Percentiles rank a stretch among this genome's conserved stretches.
Evolutionary conservation across 2,888 invertebrate genomes (phyloP).

Genomic region (Omphaloscelis lunosa): DNA sequence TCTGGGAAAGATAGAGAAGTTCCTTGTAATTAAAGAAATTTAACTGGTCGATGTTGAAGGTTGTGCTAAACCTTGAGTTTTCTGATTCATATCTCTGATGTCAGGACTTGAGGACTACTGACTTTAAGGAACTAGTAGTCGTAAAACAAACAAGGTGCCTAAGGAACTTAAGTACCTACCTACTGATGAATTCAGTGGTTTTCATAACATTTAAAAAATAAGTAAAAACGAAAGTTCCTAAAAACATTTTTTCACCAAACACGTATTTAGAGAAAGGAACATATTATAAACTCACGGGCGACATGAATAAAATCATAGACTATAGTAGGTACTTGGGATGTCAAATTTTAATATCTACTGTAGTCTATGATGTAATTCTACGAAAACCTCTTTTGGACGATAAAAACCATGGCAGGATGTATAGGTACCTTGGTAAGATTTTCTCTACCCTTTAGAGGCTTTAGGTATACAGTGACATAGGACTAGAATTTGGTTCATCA

Average conservation of each 20-base stretch:
- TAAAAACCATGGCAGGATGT: neutral
- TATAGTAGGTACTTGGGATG: neutral
- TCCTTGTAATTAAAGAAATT: neutral
- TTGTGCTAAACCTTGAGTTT: no score
- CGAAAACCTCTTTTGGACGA: neutral
- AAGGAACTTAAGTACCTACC: neutral
- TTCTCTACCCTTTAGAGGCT: neutral
- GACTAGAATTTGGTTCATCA: neutral
- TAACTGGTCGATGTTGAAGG: neutral
- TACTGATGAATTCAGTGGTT: neutral
- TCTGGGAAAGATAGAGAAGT: conserved; percentile 72
- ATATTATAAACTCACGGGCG: no score
- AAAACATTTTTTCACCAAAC: neutral
- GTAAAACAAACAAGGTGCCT: neutral
- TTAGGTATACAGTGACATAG: neutral
- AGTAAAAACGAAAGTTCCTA: neutral
- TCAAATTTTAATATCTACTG: neutral
- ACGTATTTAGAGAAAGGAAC: neutral
- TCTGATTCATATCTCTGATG: neutral
- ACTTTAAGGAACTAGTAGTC: neutral
- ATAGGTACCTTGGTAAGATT: neutral
- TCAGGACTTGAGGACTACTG: no score
- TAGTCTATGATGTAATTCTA: neutral
- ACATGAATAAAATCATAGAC: neutral
- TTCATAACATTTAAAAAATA: neutral